Evolutionary conservation across 2,888 invertebrate species (phyloP).

Genomic region (Tineola bisselliella): DNA sequence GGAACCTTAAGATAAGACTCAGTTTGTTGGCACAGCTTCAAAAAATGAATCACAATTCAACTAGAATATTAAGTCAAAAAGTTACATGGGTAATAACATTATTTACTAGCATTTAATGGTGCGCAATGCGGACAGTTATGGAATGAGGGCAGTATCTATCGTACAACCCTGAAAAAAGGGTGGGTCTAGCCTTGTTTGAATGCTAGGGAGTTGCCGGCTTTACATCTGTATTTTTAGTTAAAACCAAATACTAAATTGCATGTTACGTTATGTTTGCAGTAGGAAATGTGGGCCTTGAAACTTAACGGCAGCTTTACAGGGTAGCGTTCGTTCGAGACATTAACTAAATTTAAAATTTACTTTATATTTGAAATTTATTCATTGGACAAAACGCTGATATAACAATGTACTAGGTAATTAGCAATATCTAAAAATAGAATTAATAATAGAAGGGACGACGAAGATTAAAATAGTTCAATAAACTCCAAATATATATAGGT

Average conservation of each 20-base stretch:
- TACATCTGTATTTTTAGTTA: neutral
- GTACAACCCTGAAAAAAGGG: neutral
- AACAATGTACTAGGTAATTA: too few species aligned
- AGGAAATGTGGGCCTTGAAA: constrained; percentile 4
- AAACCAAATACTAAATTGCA: neutral
- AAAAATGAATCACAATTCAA: neutral
- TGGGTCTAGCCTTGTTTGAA: neutral
- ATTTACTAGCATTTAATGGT: neutral
- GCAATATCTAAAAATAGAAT: too few species aligned
- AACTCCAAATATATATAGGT: too few species aligned
- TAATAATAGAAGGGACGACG: too few species aligned
- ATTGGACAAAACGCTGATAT: too few species aligned
- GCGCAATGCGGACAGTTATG: neutral
- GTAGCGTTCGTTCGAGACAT: neutral
- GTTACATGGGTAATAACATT: neutral
- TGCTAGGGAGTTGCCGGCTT: neutral
- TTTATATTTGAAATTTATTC: too few species aligned
- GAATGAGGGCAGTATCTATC: neutral
- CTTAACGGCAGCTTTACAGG: neutral
- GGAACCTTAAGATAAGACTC: too few species aligned
- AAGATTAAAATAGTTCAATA: too few species aligned
- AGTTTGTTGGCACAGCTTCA: neutral
- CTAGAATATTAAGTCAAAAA: neutral
- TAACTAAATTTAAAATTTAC: neutral
- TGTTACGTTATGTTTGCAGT: neutral